Evolutionary conservation across 2,113 vertebrate genomes (phyloP), one percentile per base, ranked within the genome.

Genomic region (Stictonetta naevosa): DNA sequence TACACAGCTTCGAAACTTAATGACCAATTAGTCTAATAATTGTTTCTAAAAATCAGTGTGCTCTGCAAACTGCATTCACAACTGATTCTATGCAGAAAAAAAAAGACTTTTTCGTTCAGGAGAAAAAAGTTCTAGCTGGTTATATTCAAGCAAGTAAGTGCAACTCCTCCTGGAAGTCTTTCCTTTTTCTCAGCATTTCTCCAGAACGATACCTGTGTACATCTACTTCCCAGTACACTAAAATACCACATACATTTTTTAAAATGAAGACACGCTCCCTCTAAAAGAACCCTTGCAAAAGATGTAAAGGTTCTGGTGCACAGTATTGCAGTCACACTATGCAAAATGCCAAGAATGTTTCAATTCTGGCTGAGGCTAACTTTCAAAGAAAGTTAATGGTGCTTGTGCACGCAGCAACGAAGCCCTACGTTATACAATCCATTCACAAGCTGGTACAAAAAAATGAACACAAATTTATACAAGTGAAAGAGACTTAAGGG

Each of bases 21-120:
- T 15, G 11, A 88, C 64, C 77, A 71, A 94, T 92, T 91, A 93
- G 63, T 62, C 55, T 82, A 86, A 68, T 46, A 88, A 87, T 29
- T 91, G 52, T 55, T 93, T 92, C 67, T 82, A 52, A 59, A 76
- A 88, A 79, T 52, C 46, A 90, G 44, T 48, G 23, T 87, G 48
- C 76, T 89, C 88, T 62, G 25, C 22, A 78, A 88, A 66, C 31
- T 79, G n/a, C 59, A 76, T 36, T 76, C 64, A 73, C 26, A 75
- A 66, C 8, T 33, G 28, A 72, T 50, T 84, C 46, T 21, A 23
- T 40, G 40, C 21, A 73, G 44, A 11, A 78, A 12, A 48, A n/a
- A 42, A n/a, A 40, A 38, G 20, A 64, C 22, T 59, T 52, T 33
- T 75, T 79, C 13, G 46, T 23, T 89, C 52, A 59, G 3, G 16